Percentiles rank a stretch among this genome's conserved stretches.
These are phyloP conservation scores for Cossypha heuglini DNA, from an alignment of 2,797 vertebrate genomes.

Conservation along the genomic window DNA sequence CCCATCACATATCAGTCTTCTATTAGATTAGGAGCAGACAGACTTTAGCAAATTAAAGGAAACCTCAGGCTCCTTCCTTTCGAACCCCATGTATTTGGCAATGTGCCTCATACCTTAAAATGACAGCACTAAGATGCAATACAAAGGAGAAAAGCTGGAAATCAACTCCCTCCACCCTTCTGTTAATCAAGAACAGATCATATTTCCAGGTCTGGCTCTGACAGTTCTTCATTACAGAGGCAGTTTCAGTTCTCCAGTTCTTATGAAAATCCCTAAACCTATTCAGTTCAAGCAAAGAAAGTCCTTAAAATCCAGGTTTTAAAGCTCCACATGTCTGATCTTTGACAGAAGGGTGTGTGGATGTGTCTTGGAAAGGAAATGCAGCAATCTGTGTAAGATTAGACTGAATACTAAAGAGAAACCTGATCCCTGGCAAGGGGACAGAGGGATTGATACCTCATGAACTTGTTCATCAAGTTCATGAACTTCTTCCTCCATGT, in stretches of 20 bases:
- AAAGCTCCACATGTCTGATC: not conserved
- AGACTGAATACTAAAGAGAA: slow-evolving; percentile 3
- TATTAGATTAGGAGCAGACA: not conserved
- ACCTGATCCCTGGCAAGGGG: not conserved
- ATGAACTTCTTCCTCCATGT: not conserved
- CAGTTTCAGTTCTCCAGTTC: not conserved
- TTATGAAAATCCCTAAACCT: not conserved
- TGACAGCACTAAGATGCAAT: not conserved
- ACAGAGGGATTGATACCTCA: not conserved
- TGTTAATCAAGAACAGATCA: not conserved
- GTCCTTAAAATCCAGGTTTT: not conserved
- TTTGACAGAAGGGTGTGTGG: not conserved
- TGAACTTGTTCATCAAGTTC: not conserved
- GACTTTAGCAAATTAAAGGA: not conserved
- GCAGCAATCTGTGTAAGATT: not conserved
- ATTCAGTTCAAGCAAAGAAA: not conserved
- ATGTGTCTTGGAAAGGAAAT: not conserved
- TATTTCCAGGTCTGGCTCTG: not conserved
- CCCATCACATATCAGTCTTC: not conserved
- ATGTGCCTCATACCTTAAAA: not conserved
- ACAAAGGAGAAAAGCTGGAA: not conserved
- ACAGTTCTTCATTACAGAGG: not conserved
- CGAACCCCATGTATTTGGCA: not conserved
- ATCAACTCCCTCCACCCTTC: not conserved
- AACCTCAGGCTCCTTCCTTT: not conserved